Percentiles rank a stretch among this genome's conserved stretches.
These are phyloP conservation scores for Pseudanteris insignis DNA, from an alignment of 2,888 invertebrate species.

Conservation along the genomic window DNA sequence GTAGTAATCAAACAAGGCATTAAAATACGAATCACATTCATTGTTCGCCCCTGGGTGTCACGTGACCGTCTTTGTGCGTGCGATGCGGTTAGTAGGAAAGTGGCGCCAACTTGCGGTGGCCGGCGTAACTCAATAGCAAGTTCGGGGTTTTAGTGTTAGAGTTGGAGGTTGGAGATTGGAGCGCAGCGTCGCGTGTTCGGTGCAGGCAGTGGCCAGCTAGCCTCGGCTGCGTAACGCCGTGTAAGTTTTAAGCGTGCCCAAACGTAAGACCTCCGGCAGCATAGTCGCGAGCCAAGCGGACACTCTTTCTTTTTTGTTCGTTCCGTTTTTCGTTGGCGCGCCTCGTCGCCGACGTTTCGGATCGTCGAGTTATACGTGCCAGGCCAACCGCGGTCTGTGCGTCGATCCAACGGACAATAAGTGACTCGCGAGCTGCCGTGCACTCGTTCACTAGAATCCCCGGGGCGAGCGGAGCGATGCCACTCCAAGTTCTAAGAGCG, in stretches of 20 bases:
- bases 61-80: slow-evolving; percentile 10
- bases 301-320: slow-evolving; percentile 33
- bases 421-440: slow-evolving; percentile 5
- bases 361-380: neutral
- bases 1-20: too few species aligned
- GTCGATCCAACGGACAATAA: slow-evolving; percentile 9
- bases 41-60: neutral
- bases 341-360: slow-evolving; percentile 4
- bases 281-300: slow-evolving; percentile 38
- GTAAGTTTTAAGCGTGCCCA: slow-evolving; percentile 16
- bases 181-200: slow-evolving; percentile 4
- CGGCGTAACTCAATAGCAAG: slow-evolving; percentile 1
- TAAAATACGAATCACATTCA: too few species aligned
- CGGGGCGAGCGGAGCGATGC: slow-evolving; percentile 16
- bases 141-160: too few species aligned
- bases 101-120: slow-evolving; percentile 8
- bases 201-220: slow-evolving; percentile 44
- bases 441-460: slow-evolving; percentile 7
- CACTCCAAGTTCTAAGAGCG: slow-evolving; percentile 8
- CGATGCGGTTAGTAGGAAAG: neutral
- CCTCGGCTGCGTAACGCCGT: slow-evolving; percentile 39
- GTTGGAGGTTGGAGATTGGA: too few species aligned
- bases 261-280: slow-evolving; percentile 24
- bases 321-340: slow-evolving; percentile 20
- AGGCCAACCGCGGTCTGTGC: neutral